Percentiles rank a stretch among this genome's conserved stretches.
These are phyloP conservation scores for Lithosia quadra DNA, from an alignment of 2,888 invertebrate genomes.

Conservation along the genomic window DNA sequence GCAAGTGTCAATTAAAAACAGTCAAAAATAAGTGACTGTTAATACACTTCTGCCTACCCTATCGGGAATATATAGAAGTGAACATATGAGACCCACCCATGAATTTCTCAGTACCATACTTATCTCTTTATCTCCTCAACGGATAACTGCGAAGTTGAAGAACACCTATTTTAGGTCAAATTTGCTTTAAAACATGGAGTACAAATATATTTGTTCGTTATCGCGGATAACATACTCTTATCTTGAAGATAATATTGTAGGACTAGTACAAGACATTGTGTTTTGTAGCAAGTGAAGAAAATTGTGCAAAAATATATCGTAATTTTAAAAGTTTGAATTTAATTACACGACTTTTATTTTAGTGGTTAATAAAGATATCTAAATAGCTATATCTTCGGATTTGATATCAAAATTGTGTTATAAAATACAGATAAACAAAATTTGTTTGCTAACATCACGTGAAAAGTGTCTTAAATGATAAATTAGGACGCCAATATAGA, in stretches of 20 bases:
- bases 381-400: background rate
- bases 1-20: too few species aligned
- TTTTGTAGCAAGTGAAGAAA: constrained; percentile 21
- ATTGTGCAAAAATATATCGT: background rate
- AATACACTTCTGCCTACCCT: too few species aligned
- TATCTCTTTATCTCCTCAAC: background rate
- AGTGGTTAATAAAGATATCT: background rate
- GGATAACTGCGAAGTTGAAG: constrained; percentile 2
- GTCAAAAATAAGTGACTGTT: too few species aligned
- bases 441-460: constrained; percentile 6
- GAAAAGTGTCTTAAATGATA: constrained; percentile 3
- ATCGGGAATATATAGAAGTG: background rate
- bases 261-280: constrained; percentile 28
- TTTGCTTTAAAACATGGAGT: constrained; percentile 45
- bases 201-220: constrained; percentile 59
- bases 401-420: background rate
- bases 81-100: background rate
- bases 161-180: constrained; percentile 38
- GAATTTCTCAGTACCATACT: background rate
- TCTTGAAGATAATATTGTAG: constrained; percentile 61
- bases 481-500: constrained; percentile 3
- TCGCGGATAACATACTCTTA: constrained; percentile 66
- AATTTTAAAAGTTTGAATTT: background rate
- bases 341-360: background rate
- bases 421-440: background rate